These are phyloP conservation scores for Agrypnia vestita DNA, from an alignment of 1,140 invertebrate genomes.

Conservation along the genomic window DNA sequence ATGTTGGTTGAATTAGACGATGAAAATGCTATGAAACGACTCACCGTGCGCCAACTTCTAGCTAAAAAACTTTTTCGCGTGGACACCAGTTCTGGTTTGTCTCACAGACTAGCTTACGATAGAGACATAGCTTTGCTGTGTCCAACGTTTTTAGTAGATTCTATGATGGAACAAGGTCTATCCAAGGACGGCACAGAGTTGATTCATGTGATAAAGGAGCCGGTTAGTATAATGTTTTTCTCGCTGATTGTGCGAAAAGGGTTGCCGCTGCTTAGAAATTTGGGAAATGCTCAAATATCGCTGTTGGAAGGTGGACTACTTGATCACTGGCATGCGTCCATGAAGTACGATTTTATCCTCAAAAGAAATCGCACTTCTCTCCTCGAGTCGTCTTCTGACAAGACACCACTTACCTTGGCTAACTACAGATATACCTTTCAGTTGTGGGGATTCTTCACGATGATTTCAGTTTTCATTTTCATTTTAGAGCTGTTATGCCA, in stretches of 20 bases:
- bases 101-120: neutral
- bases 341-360: neutral
- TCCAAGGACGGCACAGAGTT: conserved; percentile 39
- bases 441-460: neutral
- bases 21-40: neutral
- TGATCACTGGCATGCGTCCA: conserved; percentile 29
- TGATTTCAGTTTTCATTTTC: neutral
- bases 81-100: conserved; percentile 1
- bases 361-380: neutral
- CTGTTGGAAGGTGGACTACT: conserved; percentile 46
- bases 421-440: conserved; percentile 7
- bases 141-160: conserved; percentile 35
- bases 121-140: conserved; percentile 41
- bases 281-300: conserved; percentile 29
- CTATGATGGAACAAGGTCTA: conserved; percentile 18
- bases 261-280: conserved; percentile 29
- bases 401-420: neutral
- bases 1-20: neutral
- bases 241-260: conserved; percentile 45
- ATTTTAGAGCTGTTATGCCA: conserved; percentile 4
- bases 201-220: conserved; percentile 47
- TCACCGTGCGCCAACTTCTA: conserved; percentile 8
- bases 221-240: conserved; percentile 33
- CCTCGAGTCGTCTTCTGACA: neutral
- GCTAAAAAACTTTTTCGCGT: conserved; percentile 24